phyloP scores from a whole-genome alignment of 2,113 vertebrate species.

The Cephalophus harveyi region DNA sequence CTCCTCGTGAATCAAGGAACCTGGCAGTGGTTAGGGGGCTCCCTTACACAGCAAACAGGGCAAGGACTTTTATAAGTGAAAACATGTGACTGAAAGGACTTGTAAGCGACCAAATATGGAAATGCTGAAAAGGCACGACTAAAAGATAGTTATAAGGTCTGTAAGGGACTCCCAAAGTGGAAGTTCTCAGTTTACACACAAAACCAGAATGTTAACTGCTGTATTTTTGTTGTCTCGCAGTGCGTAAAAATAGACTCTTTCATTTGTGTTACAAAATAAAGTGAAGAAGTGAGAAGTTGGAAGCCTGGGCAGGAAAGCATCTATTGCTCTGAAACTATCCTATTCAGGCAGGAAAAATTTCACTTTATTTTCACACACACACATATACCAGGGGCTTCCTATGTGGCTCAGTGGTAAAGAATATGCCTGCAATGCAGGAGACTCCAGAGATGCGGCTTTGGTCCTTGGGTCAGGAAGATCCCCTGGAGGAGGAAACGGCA shows the following conservation, averaged over 20 bases:
- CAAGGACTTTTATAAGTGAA: neutral
- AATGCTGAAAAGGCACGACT: neutral
- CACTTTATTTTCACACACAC: neutral
- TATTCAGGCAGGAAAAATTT: neutral
- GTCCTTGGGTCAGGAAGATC: neutral
- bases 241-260: neutral
- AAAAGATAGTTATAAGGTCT: neutral
- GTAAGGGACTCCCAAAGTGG: neutral
- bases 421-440: neutral
- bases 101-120: neutral
- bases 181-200: neutral
- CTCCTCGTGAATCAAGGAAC: neutral
- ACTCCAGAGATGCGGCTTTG: neutral
- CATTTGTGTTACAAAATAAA: neutral
- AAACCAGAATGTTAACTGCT: neutral
- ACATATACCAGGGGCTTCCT: neutral
- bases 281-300: neutral
- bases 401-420: neutral
- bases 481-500: neutral
- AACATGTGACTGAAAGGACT: neutral
- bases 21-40: neutral
- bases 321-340: neutral
- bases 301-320: neutral
- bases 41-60: neutral
- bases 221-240: neutral